phyloP scores from a whole-genome alignment of 2,113 vertebrate species.

The Tylochromis polylepis region DNA sequence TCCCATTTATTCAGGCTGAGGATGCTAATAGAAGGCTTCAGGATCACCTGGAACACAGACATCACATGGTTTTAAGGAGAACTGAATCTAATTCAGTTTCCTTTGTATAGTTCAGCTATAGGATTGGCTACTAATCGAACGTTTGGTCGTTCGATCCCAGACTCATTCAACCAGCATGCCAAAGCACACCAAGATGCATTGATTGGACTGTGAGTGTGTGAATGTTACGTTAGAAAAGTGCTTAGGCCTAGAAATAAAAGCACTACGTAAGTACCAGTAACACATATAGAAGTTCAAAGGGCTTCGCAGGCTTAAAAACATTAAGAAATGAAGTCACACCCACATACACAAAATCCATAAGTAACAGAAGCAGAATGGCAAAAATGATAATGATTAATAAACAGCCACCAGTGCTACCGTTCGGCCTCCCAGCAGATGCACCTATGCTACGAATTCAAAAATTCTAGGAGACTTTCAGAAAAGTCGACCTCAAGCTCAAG shows the following conservation, averaged over 20 bases:
- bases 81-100: neutral
- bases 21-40: constrained; percentile 86
- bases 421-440: neutral
- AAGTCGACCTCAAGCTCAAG: neutral
- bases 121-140: neutral
- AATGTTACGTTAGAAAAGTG: neutral
- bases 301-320: too few relatives aligned
- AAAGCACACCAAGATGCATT: neutral
- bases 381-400: too few relatives aligned
- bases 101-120: neutral
- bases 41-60: constrained; percentile 63
- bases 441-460: neutral
- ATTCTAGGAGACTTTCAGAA: neutral
- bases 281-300: too few relatives aligned
- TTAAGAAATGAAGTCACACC: too few relatives aligned
- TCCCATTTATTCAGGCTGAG: constrained; percentile 93
- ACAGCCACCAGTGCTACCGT: neutral
- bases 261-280: neutral
- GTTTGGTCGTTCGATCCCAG: neutral
- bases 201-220: neutral
- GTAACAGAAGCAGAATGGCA: too few relatives aligned
- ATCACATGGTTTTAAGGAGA: neutral
- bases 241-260: neutral
- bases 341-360: too few relatives aligned
- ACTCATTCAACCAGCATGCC: neutral